Percentiles rank a stretch among this genome's conserved stretches.
Conservation (phyloP, 23 tunicate genomes). For the Clavelina lepadiformis region DNA sequence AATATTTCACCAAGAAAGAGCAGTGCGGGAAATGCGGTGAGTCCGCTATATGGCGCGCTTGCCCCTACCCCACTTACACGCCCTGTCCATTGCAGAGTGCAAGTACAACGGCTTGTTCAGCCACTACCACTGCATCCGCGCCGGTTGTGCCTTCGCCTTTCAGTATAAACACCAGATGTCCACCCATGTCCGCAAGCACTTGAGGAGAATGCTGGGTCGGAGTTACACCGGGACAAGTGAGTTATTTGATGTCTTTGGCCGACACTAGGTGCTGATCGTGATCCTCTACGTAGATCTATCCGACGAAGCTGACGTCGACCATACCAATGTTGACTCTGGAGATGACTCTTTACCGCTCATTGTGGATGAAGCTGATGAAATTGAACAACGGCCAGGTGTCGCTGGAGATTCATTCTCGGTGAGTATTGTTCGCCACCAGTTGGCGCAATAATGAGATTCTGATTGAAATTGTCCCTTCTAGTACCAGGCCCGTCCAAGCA, state of each 20-base stretch:
- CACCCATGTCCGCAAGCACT: constrained; percentile 73
- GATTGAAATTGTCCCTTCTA: background rate
- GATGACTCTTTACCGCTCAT: constrained; percentile 83
- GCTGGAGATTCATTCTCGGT: constrained; percentile 23
- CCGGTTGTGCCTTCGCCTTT: constrained; percentile 64
- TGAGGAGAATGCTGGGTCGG: constrained; percentile 31
- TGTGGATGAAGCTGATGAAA: constrained; percentile 82
- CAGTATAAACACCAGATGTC: constrained; percentile 90
- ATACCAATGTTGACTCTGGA: constrained; percentile 75
- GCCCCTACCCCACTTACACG: background rate
- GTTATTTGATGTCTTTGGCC: background rate
- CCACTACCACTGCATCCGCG: constrained; percentile 77
- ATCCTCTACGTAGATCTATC: too few species aligned
- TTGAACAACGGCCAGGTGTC: constrained; percentile 58
- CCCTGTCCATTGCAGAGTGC: constrained; percentile 36
- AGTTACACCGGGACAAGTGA: constrained; percentile 28
- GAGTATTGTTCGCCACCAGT: background rate
- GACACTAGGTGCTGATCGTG: too few species aligned
- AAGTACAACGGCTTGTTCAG: constrained; percentile 71
- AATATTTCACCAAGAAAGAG: constrained; percentile 80
- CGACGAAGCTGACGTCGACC: constrained; percentile 34
- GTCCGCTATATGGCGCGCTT: background rate
- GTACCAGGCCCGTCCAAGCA: background rate
- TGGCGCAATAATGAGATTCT: background rate
- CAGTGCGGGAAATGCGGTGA: constrained; percentile 47